These are phyloP conservation scores for Hexactinellida sp. DNA, from an alignment of 37 sponge, comb jelly and placozoan species.

Conservation along the genomic window DNA sequence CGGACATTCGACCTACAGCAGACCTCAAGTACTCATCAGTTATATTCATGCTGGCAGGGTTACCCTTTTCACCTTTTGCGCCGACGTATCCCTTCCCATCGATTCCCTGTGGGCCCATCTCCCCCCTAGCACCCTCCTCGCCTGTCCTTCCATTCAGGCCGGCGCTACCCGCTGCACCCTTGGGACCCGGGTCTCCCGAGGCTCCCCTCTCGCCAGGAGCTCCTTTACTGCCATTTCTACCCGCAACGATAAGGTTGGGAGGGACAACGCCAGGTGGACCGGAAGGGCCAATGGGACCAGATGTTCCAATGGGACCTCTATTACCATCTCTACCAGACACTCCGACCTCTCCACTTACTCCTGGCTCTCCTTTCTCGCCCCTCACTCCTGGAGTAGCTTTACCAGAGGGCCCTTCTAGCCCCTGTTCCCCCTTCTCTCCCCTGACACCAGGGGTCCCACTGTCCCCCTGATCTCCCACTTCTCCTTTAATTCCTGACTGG, in stretches of 20 bases:
- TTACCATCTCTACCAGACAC: not conserved
- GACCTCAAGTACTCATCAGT: not conserved
- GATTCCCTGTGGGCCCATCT: not conserved
- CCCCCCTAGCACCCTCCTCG: conserved; percentile 3
- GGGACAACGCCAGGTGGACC: not conserved
- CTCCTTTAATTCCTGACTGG: not conserved
- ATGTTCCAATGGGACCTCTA: not conserved
- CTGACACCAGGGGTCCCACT: not conserved
- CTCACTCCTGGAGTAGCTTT: not conserved
- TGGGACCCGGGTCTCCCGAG: not conserved
- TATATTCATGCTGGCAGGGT: not conserved
- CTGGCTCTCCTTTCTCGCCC: conserved; percentile 22
- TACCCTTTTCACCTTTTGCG: not conserved
- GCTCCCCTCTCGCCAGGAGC: not conserved
- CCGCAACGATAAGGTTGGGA: not conserved
- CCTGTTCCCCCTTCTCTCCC: conserved; percentile 6
- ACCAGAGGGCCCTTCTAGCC: not conserved
- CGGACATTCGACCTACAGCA: not conserved
- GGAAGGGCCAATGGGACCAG: not conserved
- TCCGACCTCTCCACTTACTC: conserved; percentile 15
- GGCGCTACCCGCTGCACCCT: not conserved
- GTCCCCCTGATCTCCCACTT: not conserved
- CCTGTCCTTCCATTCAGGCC: conserved; percentile 20
- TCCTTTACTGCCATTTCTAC: not conserved
- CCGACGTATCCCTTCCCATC: not conserved